Evolutionary conservation across 1,140 invertebrate species (phyloP).

Genomic region (Acromyrmex heyeri): DNA sequence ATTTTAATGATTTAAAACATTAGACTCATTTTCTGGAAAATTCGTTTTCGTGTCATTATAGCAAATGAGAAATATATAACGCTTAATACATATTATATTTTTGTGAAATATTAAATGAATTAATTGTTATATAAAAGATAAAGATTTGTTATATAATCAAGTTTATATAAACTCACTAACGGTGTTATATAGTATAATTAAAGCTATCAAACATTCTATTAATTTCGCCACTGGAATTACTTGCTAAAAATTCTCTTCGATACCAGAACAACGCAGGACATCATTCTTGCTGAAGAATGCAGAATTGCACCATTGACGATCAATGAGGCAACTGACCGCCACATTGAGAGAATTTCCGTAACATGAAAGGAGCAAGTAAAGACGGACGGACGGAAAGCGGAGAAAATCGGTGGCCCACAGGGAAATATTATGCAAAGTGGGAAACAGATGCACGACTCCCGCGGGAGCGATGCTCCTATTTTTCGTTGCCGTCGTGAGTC

Average conservation of each 20-base stretch:
- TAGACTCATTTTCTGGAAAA: too few relatives aligned
- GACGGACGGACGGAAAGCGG: slow-evolving; percentile 34
- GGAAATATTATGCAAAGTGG: slow-evolving; percentile 77
- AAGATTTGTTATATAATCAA: too few relatives aligned
- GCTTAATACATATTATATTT: too few relatives aligned
- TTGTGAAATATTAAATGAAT: too few relatives aligned
- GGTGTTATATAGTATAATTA: too few relatives aligned
- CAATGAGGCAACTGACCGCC: slow-evolving; percentile 16
- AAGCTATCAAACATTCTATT: background rate
- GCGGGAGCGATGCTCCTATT: slow-evolving; percentile 70
- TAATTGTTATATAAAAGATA: too few relatives aligned
- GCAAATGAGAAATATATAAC: too few relatives aligned
- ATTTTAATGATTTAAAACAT: too few relatives aligned
- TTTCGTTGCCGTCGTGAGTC: slow-evolving; percentile 58
- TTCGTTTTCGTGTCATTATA: too few relatives aligned
- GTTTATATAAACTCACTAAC: too few relatives aligned
- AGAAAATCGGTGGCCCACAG: slow-evolving; percentile 58
- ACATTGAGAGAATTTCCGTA: background rate
- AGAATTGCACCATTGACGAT: slow-evolving; percentile 37
- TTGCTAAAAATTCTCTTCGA: background rate
- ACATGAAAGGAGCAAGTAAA: slow-evolving; percentile 44
- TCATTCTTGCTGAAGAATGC: background rate
- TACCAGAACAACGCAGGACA: too few relatives aligned
- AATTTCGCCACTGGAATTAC: background rate
- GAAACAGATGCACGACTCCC: slow-evolving; percentile 77